phyloP scores from a whole-genome alignment of 2,888 invertebrate species.

The Agrilus biguttatus region DNA sequence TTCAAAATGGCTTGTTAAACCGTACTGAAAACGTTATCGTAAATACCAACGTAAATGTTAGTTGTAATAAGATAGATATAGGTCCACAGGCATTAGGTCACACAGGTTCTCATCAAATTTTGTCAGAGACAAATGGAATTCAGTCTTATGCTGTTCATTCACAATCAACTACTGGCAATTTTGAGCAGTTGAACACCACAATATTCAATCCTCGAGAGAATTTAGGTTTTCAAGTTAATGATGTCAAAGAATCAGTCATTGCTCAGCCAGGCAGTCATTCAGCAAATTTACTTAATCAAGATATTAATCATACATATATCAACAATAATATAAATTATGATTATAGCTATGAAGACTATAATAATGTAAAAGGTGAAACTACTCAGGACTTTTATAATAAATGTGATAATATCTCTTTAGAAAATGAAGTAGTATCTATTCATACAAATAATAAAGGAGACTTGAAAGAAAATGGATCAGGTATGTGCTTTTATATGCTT shows the following conservation, averaged over 20 bases:
- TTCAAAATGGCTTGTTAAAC: not conserved
- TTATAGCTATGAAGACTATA: not conserved
- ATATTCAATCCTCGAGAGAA: not conserved
- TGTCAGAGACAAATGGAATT: too few relatives aligned
- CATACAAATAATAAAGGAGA: not conserved
- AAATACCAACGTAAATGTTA: not conserved
- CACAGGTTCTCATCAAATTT: too few relatives aligned
- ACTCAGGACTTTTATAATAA: slow-evolving; percentile 1
- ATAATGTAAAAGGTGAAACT: slow-evolving; percentile 1
- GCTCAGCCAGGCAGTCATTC: not conserved
- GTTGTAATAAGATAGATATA: not conserved
- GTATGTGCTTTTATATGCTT: not conserved
- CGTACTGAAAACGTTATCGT: not conserved
- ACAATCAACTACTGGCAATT: too few relatives aligned
- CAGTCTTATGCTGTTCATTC: not conserved
- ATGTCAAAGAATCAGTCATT: too few relatives aligned
- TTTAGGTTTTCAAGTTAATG: not conserved
- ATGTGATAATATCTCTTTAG: not conserved
- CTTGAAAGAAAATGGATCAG: not conserved
- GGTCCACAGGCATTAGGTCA: too few relatives aligned
- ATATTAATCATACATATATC: not conserved
- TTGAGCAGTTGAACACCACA: not conserved
- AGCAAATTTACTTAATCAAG: not conserved
- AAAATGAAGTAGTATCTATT: not conserved
- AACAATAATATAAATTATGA: slow-evolving; percentile 2